Evolutionary conservation across 2,888 invertebrate species (phyloP), one percentile per base, ranked within the genome.

Genomic region (Taphrorychus bicolor): DNA sequence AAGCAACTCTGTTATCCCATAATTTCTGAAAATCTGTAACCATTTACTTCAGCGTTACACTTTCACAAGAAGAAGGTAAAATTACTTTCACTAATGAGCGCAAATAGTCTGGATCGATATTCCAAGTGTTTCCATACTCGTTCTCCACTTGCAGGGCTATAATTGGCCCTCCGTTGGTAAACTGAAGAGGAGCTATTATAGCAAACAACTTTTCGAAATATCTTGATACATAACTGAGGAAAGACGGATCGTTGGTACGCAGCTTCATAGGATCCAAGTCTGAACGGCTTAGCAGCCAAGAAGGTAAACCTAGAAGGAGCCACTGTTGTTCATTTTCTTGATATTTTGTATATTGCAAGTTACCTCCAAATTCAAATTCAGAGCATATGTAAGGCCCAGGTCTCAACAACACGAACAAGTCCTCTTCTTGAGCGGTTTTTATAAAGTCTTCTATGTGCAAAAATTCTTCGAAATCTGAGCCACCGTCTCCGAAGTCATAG

Each of bases 341-440:
- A 5, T 7, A 32, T 42, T 5, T 16, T 5, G 9, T 1, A 21
- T 23, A 1, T 23, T 40, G 17, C 16, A 40, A 40, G 9, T 19
- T 59, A 67, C 67, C 82, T 41, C 82, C 82, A 68, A 80, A 82
- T 65, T 97, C 96, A 82, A 95, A 89, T 84, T 97, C 97, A 11
- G 92, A 94, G 80, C 95, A 95, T 73, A 97, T 95, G 76, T 94
- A 97, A 0, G 97, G 97, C 0, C 97, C 97, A 0, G 94, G 91
- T 19, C 97, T 84, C 0, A 97, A 82, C 53, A 96, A 86, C 0
- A 95, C 94, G 21, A 90, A 82, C 42, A 97, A 83, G 66, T 90
- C n/a, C n/a, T n/a, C n/a, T n/a, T n/a, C n/a, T n/a, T n/a, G n/a
- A n/a, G n/a, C n/a, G n/a, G n/a, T n/a, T 70, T 87, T 82, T 5